phyloP scores from a whole-genome alignment of 2,888 invertebrate genomes.

The Agrotis ipsilon region DNA sequence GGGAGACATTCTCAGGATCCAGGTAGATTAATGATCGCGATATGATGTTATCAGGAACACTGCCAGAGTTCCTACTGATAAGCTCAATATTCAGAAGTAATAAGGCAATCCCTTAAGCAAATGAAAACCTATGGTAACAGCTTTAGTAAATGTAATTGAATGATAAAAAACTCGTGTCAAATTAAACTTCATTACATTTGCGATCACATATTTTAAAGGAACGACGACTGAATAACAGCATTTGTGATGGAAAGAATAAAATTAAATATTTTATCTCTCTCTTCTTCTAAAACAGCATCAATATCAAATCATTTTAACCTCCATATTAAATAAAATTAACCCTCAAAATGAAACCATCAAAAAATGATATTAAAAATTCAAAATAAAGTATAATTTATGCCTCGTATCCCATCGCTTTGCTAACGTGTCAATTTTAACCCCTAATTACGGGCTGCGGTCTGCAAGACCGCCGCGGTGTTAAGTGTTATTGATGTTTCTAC shows the following conservation, averaged over 20 bases:
- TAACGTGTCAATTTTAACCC: slow-evolving; percentile 87
- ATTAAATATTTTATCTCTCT: too few species aligned
- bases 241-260: too few species aligned
- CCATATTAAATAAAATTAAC: slow-evolving; percentile 27
- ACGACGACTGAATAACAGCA: too few species aligned
- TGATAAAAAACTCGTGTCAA: too few species aligned
- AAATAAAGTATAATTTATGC: slow-evolving; percentile 45
- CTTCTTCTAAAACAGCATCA: slow-evolving; percentile 7
- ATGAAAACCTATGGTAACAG: background rate
- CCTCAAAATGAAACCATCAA: slow-evolving; percentile 44
- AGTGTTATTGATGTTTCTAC: slow-evolving; percentile 86
- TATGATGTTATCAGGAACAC: slow-evolving; percentile 31
- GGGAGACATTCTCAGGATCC: slow-evolving; percentile 37
- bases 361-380: slow-evolving; percentile 39
- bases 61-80: slow-evolving; percentile 26
- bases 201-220: too few species aligned
- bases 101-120: slow-evolving; percentile 17
- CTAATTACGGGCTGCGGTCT: slow-evolving; percentile 77
- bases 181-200: too few species aligned
- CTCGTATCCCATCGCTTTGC: slow-evolving; percentile 70
- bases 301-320: slow-evolving; percentile 5
- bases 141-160: too few species aligned
- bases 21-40: slow-evolving; percentile 46
- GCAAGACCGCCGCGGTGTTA: slow-evolving; percentile 77
- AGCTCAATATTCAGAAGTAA: slow-evolving; percentile 19